phyloP scores from a whole-genome alignment of 2,888 invertebrate species.

The Zele albiditarsus region DNA sequence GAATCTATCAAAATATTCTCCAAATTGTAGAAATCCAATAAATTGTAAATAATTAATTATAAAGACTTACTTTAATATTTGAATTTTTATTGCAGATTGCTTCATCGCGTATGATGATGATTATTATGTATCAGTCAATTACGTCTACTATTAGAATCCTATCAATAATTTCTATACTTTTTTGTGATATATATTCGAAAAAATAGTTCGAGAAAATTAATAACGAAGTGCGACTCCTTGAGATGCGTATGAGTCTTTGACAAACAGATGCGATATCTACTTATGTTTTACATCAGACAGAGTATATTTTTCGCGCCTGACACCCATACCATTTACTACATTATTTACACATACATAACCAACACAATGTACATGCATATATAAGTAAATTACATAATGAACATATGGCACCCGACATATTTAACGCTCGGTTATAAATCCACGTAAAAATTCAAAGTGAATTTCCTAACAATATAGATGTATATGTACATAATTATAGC shows the following conservation, averaged over 20 bases:
- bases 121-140: background rate
- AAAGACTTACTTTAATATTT: background rate
- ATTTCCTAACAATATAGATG: too few species aligned
- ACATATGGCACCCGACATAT: background rate
- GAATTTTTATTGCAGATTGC: background rate
- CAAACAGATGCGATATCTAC: conserved; percentile 3
- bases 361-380: background rate
- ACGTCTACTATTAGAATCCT: background rate
- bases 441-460: background rate
- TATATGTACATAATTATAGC: too few species aligned
- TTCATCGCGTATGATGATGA: background rate
- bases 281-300: background rate
- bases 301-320: background rate
- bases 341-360: background rate
- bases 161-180: background rate
- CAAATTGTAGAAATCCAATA: background rate
- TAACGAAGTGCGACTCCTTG: background rate
- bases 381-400: background rate
- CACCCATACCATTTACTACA: background rate
- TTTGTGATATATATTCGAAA: background rate
- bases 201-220: background rate
- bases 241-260: background rate
- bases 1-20: too few species aligned
- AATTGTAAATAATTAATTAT: background rate
- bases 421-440: background rate